Base-by-base conservation (phyloP, 2,797 vertebrate genomes). In the Argentina silus region DNA sequence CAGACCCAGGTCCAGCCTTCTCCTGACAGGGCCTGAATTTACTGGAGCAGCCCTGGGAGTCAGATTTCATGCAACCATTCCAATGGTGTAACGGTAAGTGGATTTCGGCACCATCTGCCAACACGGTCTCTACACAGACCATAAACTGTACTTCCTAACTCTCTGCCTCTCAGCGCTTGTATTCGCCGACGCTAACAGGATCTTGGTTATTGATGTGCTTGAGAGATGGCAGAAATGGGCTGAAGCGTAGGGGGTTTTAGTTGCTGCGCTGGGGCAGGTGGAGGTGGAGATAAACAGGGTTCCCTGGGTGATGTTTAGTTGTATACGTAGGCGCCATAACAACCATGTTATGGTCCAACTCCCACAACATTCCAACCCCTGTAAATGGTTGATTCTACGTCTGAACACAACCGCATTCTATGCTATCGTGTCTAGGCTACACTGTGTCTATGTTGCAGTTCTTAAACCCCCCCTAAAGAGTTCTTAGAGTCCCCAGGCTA, bases 21-120 rank as follows among this genome's bases (percentile, higher is more conserved):
- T 86, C 75, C 84, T 85, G 84, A 88, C 83, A 77, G 84, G 75
- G 85, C 82, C 89, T 79, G 90, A 89, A 89, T 90, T 83, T 83
- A 88, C 88, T 84, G 89, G 76, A 80, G 85, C 85, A 79, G 85
- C 73, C 73, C 88, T 81, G 78, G 82, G 92, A 90, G 86, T 94
- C 88, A 77, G 81, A 90, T 94, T 95, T 93, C 93, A 95, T 95
- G 93, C 93, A 93, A 93, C 93, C 89, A 90, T 93, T 93, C 89
- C 94, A 93, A 92, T 94, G 93, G 94, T 94, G 93, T 94, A 94
- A 93, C 92, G 93, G 94, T 95, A 86, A 93, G 90, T 84, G 80
- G 80, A 84, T 83, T 85, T 86, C 56, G 74, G 57, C 72, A 65
- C 70, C 12, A 36, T 70, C 74, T 80, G 81, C 75, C 67, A 82